Conservation (phyloP, 2,797 vertebrate species). For the Anguilla anguilla region DNA sequence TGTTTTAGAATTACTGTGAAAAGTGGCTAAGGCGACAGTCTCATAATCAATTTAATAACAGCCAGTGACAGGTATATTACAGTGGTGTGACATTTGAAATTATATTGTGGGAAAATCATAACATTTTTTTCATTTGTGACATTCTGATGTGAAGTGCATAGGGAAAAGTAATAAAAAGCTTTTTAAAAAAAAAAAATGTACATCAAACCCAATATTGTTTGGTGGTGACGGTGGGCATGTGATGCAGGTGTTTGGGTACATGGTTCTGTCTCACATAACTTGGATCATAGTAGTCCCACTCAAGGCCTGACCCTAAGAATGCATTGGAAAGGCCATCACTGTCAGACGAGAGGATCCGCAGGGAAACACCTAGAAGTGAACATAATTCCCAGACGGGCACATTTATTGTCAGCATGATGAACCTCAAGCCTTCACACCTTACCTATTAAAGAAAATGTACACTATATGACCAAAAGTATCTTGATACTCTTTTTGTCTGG, state of each 20-base stretch:
- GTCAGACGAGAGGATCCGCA: conserved; percentile 80
- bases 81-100: neutral
- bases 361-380: conserved; percentile 72
- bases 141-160: neutral
- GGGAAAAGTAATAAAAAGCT: neutral
- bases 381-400: neutral
- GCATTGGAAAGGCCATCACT: conserved; percentile 73
- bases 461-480: too few species aligned
- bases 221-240: conserved; percentile 66
- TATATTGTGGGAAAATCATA: neutral
- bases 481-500: too few species aligned
- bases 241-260: conserved; percentile 65
- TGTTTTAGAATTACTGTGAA: neutral
- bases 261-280: conserved; percentile 79
- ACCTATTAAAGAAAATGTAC: neutral
- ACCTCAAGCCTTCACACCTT: neutral
- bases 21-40: neutral
- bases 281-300: conserved; percentile 82
- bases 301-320: conserved; percentile 59
- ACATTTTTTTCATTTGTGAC: conserved; percentile 14
- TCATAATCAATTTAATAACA: neutral
- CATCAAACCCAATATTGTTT: conserved; percentile 82
- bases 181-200: neutral
- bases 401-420: neutral
- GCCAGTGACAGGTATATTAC: neutral